Evolutionary conservation across 2,797 vertebrate species (phyloP).

Genomic region (Chelmon rostratus): DNA sequence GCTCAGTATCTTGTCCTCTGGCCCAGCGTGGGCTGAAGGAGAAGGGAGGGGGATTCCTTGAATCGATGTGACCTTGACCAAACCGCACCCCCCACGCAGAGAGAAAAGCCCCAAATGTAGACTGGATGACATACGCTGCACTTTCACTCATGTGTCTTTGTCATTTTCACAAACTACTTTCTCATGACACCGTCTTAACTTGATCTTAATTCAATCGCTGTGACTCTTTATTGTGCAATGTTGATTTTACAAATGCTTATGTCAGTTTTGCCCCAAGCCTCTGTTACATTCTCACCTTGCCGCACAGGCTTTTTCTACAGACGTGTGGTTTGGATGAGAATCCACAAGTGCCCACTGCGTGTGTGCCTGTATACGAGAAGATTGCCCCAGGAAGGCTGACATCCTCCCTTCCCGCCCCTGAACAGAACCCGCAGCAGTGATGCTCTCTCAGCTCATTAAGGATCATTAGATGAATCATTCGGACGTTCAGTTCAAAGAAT

Average conservation of each 20-base stretch:
- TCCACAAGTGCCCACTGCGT: not conserved
- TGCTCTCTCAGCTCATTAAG: conserved; percentile 47
- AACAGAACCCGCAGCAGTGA: conserved; percentile 43
- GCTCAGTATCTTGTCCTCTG: conserved; percentile 58
- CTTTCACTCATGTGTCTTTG: conserved; percentile 16
- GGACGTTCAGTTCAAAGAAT: conserved; percentile 48
- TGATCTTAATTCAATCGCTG: not conserved
- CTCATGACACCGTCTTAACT: not conserved
- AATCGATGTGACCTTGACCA: conserved; percentile 37
- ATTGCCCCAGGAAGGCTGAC: conserved; percentile 1
- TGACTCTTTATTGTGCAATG: conserved; percentile 1
- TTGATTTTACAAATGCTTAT: not conserved
- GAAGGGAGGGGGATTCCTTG: conserved; percentile 47
- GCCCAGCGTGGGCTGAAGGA: conserved; percentile 56
- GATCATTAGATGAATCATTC: conserved; percentile 70
- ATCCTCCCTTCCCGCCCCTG: conserved; percentile 27
- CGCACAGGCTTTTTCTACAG: conserved; percentile 27
- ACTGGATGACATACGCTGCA: conserved; percentile 25
- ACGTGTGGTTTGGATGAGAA: conserved; percentile 7
- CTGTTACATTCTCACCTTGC: conserved; percentile 19
- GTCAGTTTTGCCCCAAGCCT: conserved; percentile 36
- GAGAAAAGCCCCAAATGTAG: conserved; percentile 51
- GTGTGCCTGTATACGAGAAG: conserved; percentile 1
- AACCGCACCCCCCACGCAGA: conserved; percentile 11
- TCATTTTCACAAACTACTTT: not conserved